Evolutionary conservation across 2,113 vertebrate species (phyloP), one percentile per base, ranked within the genome.

Genomic region (Silurus asotus): DNA sequence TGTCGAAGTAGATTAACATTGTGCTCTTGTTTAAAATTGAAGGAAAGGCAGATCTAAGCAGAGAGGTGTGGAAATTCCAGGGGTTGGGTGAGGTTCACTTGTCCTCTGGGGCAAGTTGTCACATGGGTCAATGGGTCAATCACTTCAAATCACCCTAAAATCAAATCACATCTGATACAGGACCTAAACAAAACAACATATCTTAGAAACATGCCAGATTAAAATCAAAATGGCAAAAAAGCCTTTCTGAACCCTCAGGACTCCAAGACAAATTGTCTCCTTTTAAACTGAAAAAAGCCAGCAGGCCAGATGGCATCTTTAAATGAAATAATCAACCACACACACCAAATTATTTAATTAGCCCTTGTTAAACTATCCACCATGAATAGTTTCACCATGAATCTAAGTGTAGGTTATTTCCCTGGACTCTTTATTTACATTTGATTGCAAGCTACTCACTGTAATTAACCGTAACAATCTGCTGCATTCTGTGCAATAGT

Each of bases 1-100:
- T 88, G 87, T 91, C 90, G 88, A 85, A 28, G 69, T 86, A 87
- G 89, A 92, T 93, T 91, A 91, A 87, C 89, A 81, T 89, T 6
- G 25, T 45, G 28, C 28, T 80, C 2, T 59, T 80, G 28, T 80
- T 80, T 80, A 61, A 59, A 80, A 6, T 23, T 0, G 55, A 37
- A 3, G 0, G 56, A 59, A 25, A 79, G 77, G 19, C 55, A 20
- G 55, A 79, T 59, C n/a, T 79, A 45, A 56, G 53, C 76, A 28
- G 28, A 14, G n/a, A 37, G 23, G 55, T 55, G 23, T 59, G 56
- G 77, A 28, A 61, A 80, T 25, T 11, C 19, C 56, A 80, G 77
- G 56, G 77, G 25, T 45, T 80, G 15, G 14, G 56, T 80, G 19
- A 20, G 56, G 55, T 8, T 79, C 77, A 45, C 17, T 79, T 9